These are phyloP conservation scores for Chiridota heheva DNA, from an alignment of 35 echinoderm and acorn worm species.

Conservation along the genomic window DNA sequence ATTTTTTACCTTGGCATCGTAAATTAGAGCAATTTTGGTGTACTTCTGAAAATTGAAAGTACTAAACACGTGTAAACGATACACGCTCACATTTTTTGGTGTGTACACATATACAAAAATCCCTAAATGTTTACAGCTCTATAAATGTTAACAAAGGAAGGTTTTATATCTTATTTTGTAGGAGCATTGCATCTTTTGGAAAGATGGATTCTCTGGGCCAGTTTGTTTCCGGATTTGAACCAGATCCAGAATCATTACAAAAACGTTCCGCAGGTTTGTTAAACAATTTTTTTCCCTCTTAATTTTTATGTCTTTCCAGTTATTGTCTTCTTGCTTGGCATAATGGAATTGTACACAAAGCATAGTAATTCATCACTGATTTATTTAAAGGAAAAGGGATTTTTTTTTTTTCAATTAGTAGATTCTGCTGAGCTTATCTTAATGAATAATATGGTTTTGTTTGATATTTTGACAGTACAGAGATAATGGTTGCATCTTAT, in stretches of 20 bases:
- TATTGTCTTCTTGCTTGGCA: neutral
- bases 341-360: neutral
- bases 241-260: slow-evolving; percentile 72
- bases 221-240: slow-evolving; percentile 91
- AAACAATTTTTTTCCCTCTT: neutral
- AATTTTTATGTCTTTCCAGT: neutral
- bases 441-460: no score
- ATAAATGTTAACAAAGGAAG: neutral
- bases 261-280: slow-evolving; percentile 69
- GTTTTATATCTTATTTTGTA: neutral
- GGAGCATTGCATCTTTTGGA: slow-evolving; percentile 78
- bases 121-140: no score
- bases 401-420: neutral
- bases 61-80: no score
- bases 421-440: no score
- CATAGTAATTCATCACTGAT: neutral
- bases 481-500: no score
- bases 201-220: slow-evolving; percentile 91
- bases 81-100: no score
- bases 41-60: no score
- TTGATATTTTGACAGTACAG: no score
- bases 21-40: no score
- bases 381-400: neutral
- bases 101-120: no score
- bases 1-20: no score